Evolutionary conservation across 2,888 invertebrate species (phyloP).

Genomic region (Lymantria monacha): DNA sequence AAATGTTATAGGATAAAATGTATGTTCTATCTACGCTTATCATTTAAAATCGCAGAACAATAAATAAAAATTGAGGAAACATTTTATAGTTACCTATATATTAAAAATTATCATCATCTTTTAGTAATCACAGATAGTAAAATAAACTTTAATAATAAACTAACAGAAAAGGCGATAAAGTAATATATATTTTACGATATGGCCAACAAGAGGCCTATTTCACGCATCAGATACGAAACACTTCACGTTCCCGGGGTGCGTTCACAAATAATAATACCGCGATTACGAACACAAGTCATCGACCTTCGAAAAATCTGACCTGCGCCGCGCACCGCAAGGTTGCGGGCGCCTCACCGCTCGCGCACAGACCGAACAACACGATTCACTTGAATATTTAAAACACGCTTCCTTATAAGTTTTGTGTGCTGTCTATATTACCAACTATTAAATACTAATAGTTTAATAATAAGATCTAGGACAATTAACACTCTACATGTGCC

Average conservation of each 20-base stretch:
- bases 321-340: conserved; percentile 74
- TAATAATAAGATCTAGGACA: not conserved
- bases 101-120: too few species aligned
- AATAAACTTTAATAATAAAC: not conserved
- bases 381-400: conserved; percentile 32
- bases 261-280: conserved; percentile 73
- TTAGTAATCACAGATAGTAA: too few species aligned
- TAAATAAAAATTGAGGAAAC: too few species aligned
- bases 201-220: conserved; percentile 33
- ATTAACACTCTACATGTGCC: too few species aligned
- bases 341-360: conserved; percentile 41
- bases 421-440: not conserved
- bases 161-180: conserved; percentile 20
- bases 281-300: conserved; percentile 74
- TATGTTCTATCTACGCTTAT: too few species aligned
- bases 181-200: conserved; percentile 18
- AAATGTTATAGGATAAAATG: too few species aligned
- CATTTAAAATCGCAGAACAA: too few species aligned
- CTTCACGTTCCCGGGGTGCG: conserved; percentile 43
- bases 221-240: conserved; percentile 38
- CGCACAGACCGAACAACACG: conserved; percentile 11
- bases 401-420: conserved; percentile 7
- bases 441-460: not conserved
- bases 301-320: conserved; percentile 82
- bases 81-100: too few species aligned